Percentiles rank a stretch among this genome's conserved stretches.
These are phyloP conservation scores for Smutsia temminckii DNA, from an alignment of 2,797 vertebrate genomes.

Conservation along the genomic window DNA sequence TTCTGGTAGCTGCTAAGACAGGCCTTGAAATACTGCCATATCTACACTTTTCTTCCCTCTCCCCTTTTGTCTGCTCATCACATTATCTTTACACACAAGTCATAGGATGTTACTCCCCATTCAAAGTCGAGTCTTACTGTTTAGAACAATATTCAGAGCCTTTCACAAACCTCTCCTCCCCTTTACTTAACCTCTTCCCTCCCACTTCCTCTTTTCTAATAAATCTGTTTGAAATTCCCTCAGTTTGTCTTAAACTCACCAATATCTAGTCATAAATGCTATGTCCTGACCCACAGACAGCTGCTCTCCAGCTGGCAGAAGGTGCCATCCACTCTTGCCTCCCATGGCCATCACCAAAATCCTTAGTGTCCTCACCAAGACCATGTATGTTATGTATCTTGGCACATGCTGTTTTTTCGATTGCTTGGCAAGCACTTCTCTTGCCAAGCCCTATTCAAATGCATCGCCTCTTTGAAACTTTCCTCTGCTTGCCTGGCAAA, in stretches of 20 bases:
- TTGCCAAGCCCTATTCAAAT: neutral
- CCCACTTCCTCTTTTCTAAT: neutral
- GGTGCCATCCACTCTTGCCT: neutral
- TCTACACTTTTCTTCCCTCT: neutral
- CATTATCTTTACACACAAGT: neutral
- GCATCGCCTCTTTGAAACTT: neutral
- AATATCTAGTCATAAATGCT: neutral
- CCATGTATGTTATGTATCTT: neutral
- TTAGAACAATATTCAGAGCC: neutral
- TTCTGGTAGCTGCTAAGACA: neutral
- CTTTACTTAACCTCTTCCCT: neutral
- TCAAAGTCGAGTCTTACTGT: neutral
- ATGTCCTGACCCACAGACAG: neutral
- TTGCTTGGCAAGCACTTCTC: neutral
- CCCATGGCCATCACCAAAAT: accelerated
- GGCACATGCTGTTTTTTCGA: neutral
- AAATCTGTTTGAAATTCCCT: neutral
- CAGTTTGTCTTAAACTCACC: neutral
- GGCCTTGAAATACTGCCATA: neutral
- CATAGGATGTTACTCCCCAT: neutral
- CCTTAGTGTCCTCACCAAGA: neutral
- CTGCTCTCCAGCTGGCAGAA: neutral
- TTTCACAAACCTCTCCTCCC: neutral
- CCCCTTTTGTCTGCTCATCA: neutral
- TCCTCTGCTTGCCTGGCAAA: neutral